Evolutionary conservation across 2,113 vertebrate genomes (phyloP), one percentile per base, ranked within the genome.

Genomic region (Rhinolophus ferrumequinum): DNA sequence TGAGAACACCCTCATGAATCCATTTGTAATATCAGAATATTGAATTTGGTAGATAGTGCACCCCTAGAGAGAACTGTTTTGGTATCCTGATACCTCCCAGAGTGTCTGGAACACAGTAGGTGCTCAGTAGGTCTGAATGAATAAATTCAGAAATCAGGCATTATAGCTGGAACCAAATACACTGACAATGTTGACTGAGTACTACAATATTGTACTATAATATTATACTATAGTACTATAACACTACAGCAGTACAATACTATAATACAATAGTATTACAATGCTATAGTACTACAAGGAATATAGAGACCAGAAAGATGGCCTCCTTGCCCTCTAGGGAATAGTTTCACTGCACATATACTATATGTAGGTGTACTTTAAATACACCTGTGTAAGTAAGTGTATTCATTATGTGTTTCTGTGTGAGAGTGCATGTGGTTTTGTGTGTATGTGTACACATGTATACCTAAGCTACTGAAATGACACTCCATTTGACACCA

Each of bases 401-500:
- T 87, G 26, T 15, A 30, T 14, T n/a, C n/a, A 24, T 19, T 26
- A 8, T 35, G 41, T 60, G 10, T 26, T 13, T 69, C 50, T 69
- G 64, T 58, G 35, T 38, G 3, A 28, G 8, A 35, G 6, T 41
- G 18, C 2, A 1, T 26, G 28, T n/a, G 38, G 2, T 58, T 24
- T 26, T 8, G 28, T n/a, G 66, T 14, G 15, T 13, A 15, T 44
- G 1, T 80, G 3, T 26, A 1, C 26, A 16, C 3, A 22, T 1
- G 38, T 3, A 35, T 15, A 6, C 28, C 10, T 26, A 8, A 3
- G 35, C 26, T 12, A 28, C 52, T 81, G 80, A 66, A 14, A 50
- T 35, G 66, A 90, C 95, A 58, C 80, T 95, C 3, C 0, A 0
- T 91, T 96, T 96, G 70, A 95, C 50, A 58, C 35, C 5, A 14